phyloP scores from a whole-genome alignment of 2,888 invertebrate species.

The Phragmatobia fuliginosa region DNA sequence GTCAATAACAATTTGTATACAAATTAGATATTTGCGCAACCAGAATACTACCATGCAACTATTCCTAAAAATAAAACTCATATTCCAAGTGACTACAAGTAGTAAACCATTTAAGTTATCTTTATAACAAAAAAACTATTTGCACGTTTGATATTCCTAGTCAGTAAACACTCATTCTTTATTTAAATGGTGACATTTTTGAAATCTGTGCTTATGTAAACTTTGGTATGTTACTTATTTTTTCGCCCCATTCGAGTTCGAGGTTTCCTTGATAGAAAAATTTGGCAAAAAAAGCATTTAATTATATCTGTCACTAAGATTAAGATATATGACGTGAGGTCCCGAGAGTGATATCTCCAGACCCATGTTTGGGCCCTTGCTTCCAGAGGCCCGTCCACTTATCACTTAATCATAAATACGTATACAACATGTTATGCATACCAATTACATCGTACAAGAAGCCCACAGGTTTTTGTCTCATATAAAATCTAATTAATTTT shows the following conservation, averaged over 20 bases:
- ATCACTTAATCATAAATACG: not conserved
- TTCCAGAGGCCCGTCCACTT: not conserved
- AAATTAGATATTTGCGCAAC: slow-evolving; percentile 40
- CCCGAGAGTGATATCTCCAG: not conserved
- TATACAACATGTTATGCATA: slow-evolving; percentile 1
- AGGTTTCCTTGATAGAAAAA: too few relatives aligned
- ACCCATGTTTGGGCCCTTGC: not conserved
- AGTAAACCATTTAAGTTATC: too few relatives aligned
- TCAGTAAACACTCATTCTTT: not conserved
- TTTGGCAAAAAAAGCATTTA: too few relatives aligned
- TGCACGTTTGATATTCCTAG: not conserved
- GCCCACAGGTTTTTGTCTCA: slow-evolving; percentile 13
- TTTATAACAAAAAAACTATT: too few relatives aligned
- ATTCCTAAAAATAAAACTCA: not conserved
- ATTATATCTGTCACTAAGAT: too few relatives aligned
- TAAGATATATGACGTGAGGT: not conserved
- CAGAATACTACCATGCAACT: slow-evolving; percentile 31
- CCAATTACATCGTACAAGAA: slow-evolving; percentile 13
- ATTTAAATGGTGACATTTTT: not conserved
- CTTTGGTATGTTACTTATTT: too few relatives aligned
- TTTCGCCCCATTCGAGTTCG: too few relatives aligned
- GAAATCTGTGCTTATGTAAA: too few relatives aligned
- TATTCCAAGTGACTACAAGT: not conserved
- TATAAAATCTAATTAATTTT: slow-evolving; percentile 39
- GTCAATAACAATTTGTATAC: slow-evolving; percentile 41